Conservation (phyloP, 1,140 invertebrate genomes). For the Maconellicoccus hirsutus region DNA sequence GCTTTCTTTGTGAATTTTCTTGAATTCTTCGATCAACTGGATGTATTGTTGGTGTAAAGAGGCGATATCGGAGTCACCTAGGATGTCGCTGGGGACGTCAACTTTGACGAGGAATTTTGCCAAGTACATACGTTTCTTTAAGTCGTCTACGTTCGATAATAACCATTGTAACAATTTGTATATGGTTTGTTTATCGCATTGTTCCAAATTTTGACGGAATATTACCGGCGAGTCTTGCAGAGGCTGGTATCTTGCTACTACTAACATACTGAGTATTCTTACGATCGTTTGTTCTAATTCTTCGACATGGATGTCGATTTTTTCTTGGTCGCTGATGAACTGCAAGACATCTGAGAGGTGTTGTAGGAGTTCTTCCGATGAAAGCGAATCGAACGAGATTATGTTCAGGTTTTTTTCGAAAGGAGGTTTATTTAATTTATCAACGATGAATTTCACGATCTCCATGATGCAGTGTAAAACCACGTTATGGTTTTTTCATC, state of each 20-base stretch:
- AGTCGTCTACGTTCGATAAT: slow-evolving; percentile 52
- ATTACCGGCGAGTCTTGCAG: not conserved
- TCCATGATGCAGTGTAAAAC: too few species aligned
- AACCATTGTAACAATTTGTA: slow-evolving; percentile 72
- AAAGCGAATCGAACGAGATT: slow-evolving; percentile 72
- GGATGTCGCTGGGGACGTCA: slow-evolving; percentile 68
- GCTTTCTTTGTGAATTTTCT: slow-evolving; percentile 61
- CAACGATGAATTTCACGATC: slow-evolving; percentile 60
- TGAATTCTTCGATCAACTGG: slow-evolving; percentile 72
- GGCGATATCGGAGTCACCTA: slow-evolving; percentile 60
- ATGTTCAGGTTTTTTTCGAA: slow-evolving; percentile 68
- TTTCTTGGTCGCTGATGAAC: slow-evolving; percentile 14
- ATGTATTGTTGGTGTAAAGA: slow-evolving; percentile 47
- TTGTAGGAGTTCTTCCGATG: slow-evolving; percentile 60
- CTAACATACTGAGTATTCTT: not conserved
- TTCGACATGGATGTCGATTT: slow-evolving; percentile 22
- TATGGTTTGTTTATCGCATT: slow-evolving; percentile 59
- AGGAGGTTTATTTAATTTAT: slow-evolving; percentile 57
- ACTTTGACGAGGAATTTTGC: slow-evolving; percentile 61
- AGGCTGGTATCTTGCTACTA: not conserved
- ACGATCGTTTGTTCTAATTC: slow-evolving; percentile 10
- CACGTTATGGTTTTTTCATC: too few species aligned
- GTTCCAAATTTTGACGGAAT: slow-evolving; percentile 57
- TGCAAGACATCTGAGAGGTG: slow-evolving; percentile 38
- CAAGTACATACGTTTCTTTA: slow-evolving; percentile 70